Evolutionary conservation across 2,797 vertebrate species (phyloP), one percentile per base, ranked within the genome.

Genomic region (Pseudopleuronectes americanus): DNA sequence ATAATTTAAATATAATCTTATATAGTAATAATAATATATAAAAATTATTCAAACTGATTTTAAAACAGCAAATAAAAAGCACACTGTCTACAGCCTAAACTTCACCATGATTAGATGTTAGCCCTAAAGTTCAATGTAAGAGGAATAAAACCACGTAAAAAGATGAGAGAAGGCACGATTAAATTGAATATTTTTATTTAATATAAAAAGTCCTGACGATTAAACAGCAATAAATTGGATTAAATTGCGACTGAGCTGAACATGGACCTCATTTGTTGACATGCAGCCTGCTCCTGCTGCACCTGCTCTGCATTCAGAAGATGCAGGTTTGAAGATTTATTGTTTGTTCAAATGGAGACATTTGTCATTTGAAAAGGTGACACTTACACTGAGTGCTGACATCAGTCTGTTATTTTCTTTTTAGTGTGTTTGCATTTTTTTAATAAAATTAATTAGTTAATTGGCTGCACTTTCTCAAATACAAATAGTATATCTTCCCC

Each of bases 331-430:
- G 6, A 19, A 10, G 16, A 56, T 57, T 64, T 31, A 55, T 1
- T 56, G 16, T 47, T 33, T 23, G 9, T 28, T 67, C 26, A 31
- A 76, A 76, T 4, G 4, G 6, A 56, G 14, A 17, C 16, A 5
- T 64, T 26, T 55, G 12, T 60, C 24, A 58, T 69, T 68, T 54
- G 36, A 62, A 62, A 51, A 59, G 54, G 16, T 9, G 4, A 63
- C 43, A 45, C 16, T 14, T 45, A 45, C 43, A 45, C 43, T 45
- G 43, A 38, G 36, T 38, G 12, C 26, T 53, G 4, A 23, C 49
- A 22, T 52, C 49, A 23, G 21, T 33, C 5, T 1, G 36, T 63
- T 12, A 22, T 33, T 17, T 17, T 53, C 13, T 3, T 56, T 9
- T 26, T 26, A 8, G 7, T 60, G 24, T 58, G 48, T 67, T 21